Evolutionary conservation across 1,140 invertebrate genomes (phyloP), one percentile per base, ranked within the genome.

Genomic region (Drosophila bifasciata): DNA sequence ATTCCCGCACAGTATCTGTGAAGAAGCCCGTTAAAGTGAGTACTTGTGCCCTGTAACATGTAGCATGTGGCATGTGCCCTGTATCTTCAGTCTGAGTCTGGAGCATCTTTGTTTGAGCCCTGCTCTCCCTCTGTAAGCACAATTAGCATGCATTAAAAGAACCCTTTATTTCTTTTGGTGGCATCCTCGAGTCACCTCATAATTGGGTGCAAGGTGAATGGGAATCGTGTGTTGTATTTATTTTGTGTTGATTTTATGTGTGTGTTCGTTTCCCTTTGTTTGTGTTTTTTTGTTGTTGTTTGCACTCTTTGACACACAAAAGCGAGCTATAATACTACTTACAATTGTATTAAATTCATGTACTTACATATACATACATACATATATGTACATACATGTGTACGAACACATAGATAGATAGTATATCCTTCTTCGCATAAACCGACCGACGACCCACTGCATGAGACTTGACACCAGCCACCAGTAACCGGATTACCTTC

Each of bases 1-100:
- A 91, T 64, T 84, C 85, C 48, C 85, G 89, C 50, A 68, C 89
- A 50, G 72, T 79, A 45, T 62, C 85, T 72, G 57, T 91, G 59
- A 91, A 88, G 69, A 91, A 91, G 60, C 79, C 89, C 58, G 80
- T 85, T 11, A 91, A 91, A 85, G 89, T 91, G 61, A 88, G 81
- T 68, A 15, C 13, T 2, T 15, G 50, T 17, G 41, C 32, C 3
- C 23, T 5, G 23, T 23, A 5, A 5, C 23, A 2, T 23, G 23
- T 6, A 3, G 3, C 19, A 2, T 21, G 19, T 21, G 5, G 23
- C 23, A 25, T 13, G 9, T 11, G 9, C 1, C 11, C 9, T 36
- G 11, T 13, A 4, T 13, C 32, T 4, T 13, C 3, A 1, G 3
- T 3, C 32, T 4, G 32, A 32, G 9, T 4, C 32, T 13, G 32